These are phyloP conservation scores for Ochotona princeps DNA, from an alignment of 2,113 vertebrate genomes.

Conservation along the genomic window DNA sequence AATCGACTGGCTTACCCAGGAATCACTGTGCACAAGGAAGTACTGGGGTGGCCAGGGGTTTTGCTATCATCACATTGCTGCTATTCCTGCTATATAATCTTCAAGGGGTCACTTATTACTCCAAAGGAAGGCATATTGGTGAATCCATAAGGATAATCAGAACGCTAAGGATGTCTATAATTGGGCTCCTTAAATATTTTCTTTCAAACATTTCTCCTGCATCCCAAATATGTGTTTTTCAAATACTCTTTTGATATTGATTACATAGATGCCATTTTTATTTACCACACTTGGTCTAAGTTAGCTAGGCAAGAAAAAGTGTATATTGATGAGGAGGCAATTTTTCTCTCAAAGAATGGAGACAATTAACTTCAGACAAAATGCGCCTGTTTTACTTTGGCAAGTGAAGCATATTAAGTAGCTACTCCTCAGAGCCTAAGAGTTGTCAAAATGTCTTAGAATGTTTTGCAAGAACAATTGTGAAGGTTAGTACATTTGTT, in stretches of 20 bases:
- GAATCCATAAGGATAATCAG: background rate
- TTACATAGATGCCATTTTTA: conserved; percentile 8
- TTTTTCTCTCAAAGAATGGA: conserved; percentile 55
- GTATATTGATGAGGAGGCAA: conserved; percentile 20
- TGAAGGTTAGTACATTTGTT: conserved; percentile 40
- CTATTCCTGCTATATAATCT: background rate
- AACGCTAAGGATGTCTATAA: background rate
- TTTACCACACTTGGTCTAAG: conserved; percentile 38
- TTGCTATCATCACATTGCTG: background rate
- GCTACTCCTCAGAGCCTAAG: conserved; percentile 57
- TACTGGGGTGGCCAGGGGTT: background rate
- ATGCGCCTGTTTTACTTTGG: conserved; percentile 64
- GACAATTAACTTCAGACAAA: conserved; percentile 60
- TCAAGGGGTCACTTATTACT: background rate
- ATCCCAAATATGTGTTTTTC: background rate
- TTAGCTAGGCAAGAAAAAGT: conserved; percentile 28
- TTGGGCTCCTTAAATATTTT: background rate
- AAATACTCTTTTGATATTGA: background rate
- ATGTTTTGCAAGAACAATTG: conserved; percentile 47
- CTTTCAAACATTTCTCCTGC: background rate
- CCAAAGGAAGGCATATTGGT: background rate
- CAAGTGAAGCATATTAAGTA: conserved; percentile 73
- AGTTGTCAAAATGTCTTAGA: conserved; percentile 67
- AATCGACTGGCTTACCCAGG: background rate
- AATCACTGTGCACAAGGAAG: background rate